These are phyloP conservation scores for Cryptus viduatorius DNA, from an alignment of 2,888 invertebrate species.

Conservation along the genomic window DNA sequence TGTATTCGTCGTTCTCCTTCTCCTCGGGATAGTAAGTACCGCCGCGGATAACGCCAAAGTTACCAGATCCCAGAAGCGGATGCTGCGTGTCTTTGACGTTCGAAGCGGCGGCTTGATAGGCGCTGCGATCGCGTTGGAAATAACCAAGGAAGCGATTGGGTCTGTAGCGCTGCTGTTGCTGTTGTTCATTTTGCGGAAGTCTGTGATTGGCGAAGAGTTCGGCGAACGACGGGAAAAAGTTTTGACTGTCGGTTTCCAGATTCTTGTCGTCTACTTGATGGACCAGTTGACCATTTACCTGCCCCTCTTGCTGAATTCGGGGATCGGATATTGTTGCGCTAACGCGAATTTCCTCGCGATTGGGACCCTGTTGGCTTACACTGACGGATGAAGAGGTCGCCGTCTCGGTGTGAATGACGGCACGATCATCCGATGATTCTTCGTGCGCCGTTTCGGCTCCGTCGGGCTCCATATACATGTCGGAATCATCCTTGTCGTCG, in stretches of 20 bases:
- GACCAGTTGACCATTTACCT: conserved; percentile 32
- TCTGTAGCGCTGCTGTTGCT: conserved; percentile 79
- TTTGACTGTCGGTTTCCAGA: conserved; percentile 88
- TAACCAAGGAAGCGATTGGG: conserved; percentile 83
- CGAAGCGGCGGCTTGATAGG: conserved; percentile 77
- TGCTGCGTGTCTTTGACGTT: conserved; percentile 85
- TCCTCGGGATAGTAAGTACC: conserved; percentile 92
- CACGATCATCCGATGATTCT: conserved; percentile 47
- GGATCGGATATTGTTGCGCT: conserved; percentile 70
- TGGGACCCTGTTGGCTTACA: conserved; percentile 52
- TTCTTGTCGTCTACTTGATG: conserved; percentile 82
- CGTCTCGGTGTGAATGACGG: conserved; percentile 44
- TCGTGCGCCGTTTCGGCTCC: conserved; percentile 74
- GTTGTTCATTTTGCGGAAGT: conserved; percentile 88
- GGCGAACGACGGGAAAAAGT: conserved; percentile 92
- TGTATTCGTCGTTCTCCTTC: conserved; percentile 90
- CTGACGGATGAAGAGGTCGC: conserved; percentile 56
- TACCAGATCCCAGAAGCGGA: conserved; percentile 90
- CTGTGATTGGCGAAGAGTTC: conserved; percentile 88
- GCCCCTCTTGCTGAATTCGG: conserved; percentile 53
- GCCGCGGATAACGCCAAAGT: conserved; percentile 94
- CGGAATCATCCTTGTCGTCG: conserved; percentile 84
- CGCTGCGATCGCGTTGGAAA: conserved; percentile 80
- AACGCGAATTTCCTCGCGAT: conserved; percentile 69
- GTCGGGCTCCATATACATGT: conserved; percentile 85